Evolutionary conservation across 2,113 vertebrate species (phyloP), one percentile per base, ranked within the genome.

Genomic region (Actinemys pallida): DNA sequence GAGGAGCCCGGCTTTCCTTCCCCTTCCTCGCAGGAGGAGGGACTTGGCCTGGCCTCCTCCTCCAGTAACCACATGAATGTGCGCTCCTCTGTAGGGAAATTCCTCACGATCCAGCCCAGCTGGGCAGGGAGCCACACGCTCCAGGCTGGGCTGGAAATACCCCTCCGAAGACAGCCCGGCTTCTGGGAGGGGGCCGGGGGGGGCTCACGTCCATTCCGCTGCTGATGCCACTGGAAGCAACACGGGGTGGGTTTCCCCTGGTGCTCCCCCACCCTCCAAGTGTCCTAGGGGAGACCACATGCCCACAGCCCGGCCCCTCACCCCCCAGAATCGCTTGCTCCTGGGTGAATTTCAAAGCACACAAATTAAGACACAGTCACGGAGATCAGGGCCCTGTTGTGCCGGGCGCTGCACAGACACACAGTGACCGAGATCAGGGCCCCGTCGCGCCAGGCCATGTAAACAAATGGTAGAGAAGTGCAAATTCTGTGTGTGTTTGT

Each of bases 311-410:
- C 45, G 2, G 45, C 45, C 45, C 45, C 27, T 16, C 16, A 31
- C 31, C 14, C 31, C 59, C 16, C 62, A n/a, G 62, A n/a, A n/a
- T 69, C 62, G 6, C 35, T 10, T n/a, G 17, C 62, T 35, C 62
- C 62, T 9, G 62, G 29, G 31, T 69, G 62, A 8, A 69, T 69
- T 69, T 69, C 62, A n/a, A 69, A 69, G 62, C 35, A 17, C 17
- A 19, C 17, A 69, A n/a, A 69, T 69, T 17, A 69, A 17, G 62
- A 35, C 50, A 52, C 50, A 52, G 57, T 29, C 12, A 24, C 56
- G 1, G 10, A 29, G 57, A 59, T 12, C 10, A 2, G 25, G 56
- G 56, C 56, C 56, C 56, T 2, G 45, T 47, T 8, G 9, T 0
- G 56, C 56, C 29, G 0, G 57, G 12, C 1, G 11, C 57, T 13